Evolutionary conservation across 2,888 invertebrate genomes (phyloP).

Genomic region (Pyrrhosoma nymphula): DNA sequence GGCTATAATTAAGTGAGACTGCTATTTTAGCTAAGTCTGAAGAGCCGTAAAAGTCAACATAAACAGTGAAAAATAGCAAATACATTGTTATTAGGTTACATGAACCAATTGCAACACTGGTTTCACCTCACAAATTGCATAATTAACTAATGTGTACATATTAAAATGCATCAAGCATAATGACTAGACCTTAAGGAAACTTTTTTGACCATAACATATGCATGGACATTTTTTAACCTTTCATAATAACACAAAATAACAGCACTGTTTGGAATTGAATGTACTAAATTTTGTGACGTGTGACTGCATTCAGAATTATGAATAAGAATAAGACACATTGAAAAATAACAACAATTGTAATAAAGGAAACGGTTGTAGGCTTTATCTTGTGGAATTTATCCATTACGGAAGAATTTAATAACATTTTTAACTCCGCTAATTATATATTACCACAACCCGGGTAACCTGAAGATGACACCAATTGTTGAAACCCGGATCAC

Average conservation of each 20-base stretch:
- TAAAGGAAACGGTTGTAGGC: too few species aligned
- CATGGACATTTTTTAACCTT: not conserved
- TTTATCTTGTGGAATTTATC: too few species aligned
- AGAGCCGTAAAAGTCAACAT: not conserved
- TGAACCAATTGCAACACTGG: not conserved
- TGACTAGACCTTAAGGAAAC: not conserved
- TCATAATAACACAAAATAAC: not conserved
- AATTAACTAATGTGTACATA: not conserved
- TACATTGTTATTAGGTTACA: not conserved
- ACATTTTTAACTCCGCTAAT: too few species aligned
- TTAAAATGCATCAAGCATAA: not conserved
- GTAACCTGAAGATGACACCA: too few species aligned
- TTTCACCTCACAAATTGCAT: not conserved
- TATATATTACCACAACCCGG: too few species aligned
- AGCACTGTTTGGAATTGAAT: not conserved
- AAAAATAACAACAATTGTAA: not conserved
- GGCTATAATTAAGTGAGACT: not conserved
- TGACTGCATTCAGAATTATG: not conserved
- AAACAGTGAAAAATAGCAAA: not conserved
- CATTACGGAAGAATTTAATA: too few species aligned
- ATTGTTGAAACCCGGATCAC: too few species aligned
- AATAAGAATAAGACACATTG: too few species aligned
- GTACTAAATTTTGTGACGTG: not conserved
- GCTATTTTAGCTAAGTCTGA: too few species aligned
- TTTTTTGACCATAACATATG: not conserved